phyloP scores from a whole-genome alignment of 92 coral and sea anemone species.

The Phenganax marumi region DNA sequence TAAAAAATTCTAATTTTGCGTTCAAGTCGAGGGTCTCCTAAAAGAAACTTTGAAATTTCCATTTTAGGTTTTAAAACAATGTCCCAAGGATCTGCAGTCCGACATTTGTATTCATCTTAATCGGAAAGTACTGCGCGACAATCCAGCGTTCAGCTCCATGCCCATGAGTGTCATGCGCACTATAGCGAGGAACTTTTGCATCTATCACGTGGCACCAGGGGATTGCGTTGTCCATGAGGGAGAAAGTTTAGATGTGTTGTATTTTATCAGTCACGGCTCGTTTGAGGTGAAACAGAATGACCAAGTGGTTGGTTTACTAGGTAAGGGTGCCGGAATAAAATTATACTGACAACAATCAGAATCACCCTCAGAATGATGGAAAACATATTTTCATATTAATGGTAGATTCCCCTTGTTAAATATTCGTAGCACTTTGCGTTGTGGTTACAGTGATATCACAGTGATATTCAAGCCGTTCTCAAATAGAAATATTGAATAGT shows the following conservation, averaged over 20 bases:
- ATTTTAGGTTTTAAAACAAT: slow-evolving; percentile 81
- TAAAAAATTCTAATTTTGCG: too few species aligned
- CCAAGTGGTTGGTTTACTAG: slow-evolving; percentile 84
- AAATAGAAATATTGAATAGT: too few species aligned
- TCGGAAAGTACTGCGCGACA: slow-evolving; percentile 78
- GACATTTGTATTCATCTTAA: slow-evolving; percentile 97
- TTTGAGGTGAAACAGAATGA: slow-evolving; percentile 89
- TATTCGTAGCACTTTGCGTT: too few species aligned
- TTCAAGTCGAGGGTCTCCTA: too few species aligned
- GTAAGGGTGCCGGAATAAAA: slow-evolving; percentile 31
- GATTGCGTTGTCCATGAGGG: slow-evolving; percentile 97
- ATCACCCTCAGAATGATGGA: too few species aligned
- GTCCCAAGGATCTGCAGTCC: slow-evolving; percentile 95
- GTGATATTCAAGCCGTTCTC: too few species aligned
- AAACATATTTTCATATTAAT: too few species aligned
- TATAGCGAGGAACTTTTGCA: slow-evolving; percentile 91
- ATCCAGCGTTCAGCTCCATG: slow-evolving; percentile 83
- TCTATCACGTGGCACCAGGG: slow-evolving; percentile 97
- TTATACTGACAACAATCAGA: not conserved
- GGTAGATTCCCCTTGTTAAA: too few species aligned
- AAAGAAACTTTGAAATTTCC: not conserved
- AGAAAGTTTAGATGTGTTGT: slow-evolving; percentile 92
- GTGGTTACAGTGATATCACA: too few species aligned
- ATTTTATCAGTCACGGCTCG: slow-evolving; percentile 93
- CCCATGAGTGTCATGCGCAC: slow-evolving; percentile 93